These are phyloP conservation scores for Callipepla squamata DNA, from an alignment of 2,113 vertebrate species.

Conservation along the genomic window DNA sequence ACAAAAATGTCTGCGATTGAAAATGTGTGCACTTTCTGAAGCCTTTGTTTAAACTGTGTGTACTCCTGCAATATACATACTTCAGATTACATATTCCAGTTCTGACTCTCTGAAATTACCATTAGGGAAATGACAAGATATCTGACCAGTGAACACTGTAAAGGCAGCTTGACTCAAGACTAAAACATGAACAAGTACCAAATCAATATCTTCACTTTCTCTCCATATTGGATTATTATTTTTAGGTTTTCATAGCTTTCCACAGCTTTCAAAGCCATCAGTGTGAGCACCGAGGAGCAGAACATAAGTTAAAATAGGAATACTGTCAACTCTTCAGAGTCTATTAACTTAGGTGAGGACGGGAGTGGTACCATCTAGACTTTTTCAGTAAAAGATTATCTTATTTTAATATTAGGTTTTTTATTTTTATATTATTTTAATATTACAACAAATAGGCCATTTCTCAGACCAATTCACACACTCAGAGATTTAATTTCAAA, in stretches of 20 bases:
- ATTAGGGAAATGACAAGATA: neutral
- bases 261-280: neutral
- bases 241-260: neutral
- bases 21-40: neutral
- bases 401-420: neutral
- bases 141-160: neutral
- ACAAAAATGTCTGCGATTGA: neutral
- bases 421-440: too few species aligned
- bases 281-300: neutral
- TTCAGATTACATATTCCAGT: neutral
- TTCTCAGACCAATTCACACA: neutral
- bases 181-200: neutral
- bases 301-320: neutral
- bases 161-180: neutral
- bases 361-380: neutral
- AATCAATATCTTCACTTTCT: neutral
- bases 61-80: neutral
- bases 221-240: neutral
- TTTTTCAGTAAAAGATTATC: neutral
- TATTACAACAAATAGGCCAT: neutral
- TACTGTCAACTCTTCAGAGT: neutral
- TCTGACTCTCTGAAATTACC: neutral
- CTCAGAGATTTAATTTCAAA: neutral
- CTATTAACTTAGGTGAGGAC: neutral
- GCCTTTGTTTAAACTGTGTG: neutral